These are phyloP conservation scores for Torymus auratus DNA, from an alignment of 2,888 invertebrate species.

Conservation along the genomic window DNA sequence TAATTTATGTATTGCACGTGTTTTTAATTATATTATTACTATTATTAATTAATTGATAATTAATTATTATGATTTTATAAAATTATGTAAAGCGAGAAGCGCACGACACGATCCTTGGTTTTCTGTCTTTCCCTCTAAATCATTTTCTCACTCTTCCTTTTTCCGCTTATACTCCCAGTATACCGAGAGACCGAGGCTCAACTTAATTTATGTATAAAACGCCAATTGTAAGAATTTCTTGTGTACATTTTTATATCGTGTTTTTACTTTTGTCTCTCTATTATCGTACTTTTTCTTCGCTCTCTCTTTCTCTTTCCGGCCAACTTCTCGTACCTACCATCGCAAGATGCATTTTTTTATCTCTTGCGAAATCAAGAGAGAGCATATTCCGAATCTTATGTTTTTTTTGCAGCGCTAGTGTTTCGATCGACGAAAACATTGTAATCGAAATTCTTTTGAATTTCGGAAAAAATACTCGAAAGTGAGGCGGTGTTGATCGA, in stretches of 20 bases:
- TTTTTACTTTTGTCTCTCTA: neutral
- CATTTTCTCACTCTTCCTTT: constrained; percentile 1
- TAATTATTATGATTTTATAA: constrained; percentile 42
- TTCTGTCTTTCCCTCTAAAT: neutral
- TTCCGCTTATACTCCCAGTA: constrained; percentile 11
- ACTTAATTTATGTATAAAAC: constrained; percentile 53
- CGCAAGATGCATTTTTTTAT: constrained; percentile 25
- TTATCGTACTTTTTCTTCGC: neutral
- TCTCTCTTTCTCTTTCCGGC: no score
- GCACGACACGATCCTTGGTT: constrained; percentile 33
- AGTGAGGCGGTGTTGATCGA: neutral
- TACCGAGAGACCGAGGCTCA: constrained; percentile 29
- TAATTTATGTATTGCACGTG: constrained; percentile 56
- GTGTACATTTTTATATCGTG: neutral
- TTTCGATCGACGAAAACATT: neutral
- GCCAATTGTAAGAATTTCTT: constrained; percentile 49
- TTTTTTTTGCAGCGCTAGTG: constrained; percentile 7
- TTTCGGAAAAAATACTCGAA: neutral
- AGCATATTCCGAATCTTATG: neutral
- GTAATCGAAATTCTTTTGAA: neutral
- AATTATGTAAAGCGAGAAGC: constrained; percentile 34
- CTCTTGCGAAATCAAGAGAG: neutral
- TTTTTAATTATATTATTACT: constrained; percentile 52
- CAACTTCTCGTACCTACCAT: neutral
- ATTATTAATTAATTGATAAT: constrained; percentile 42